These are phyloP conservation scores for Morpho helenor DNA, from an alignment of 2,888 invertebrate species.

Conservation along the genomic window DNA sequence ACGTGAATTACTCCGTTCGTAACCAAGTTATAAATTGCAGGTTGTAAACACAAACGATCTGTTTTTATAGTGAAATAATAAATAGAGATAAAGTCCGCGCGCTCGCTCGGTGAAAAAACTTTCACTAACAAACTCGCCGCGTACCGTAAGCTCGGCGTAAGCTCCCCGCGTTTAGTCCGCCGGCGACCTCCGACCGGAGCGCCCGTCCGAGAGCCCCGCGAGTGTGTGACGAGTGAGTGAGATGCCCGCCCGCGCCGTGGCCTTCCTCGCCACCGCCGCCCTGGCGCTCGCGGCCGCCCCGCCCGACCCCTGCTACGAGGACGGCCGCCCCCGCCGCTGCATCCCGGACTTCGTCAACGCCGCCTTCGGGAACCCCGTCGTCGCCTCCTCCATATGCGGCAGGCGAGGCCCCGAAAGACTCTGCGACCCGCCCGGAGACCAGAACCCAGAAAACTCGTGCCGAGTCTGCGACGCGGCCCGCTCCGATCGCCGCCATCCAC, in stretches of 20 bases:
- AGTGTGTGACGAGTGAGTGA: conserved; percentile 56
- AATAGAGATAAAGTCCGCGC: conserved; percentile 25
- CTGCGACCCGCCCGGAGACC: conserved; percentile 82
- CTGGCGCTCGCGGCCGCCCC: conserved; percentile 82
- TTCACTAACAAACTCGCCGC: conserved; percentile 46
- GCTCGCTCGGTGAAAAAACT: conserved; percentile 38
- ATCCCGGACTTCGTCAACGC: conserved; percentile 99
- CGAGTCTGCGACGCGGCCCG: conserved; percentile 92
- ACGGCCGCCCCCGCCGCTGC: conserved; percentile 91
- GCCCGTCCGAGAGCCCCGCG: conserved; percentile 48
- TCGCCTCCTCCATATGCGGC: conserved; percentile 95
- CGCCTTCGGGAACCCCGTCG: conserved; percentile 94
- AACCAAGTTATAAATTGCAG: conserved; percentile 1
- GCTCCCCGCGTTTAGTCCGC: conserved; percentile 55
- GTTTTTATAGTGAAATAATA: conserved; percentile 25
- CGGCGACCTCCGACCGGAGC: conserved; percentile 59
- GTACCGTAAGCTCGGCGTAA: conserved; percentile 41
- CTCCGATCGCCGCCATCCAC: conserved; percentile 86
- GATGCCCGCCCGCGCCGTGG: conserved; percentile 63
- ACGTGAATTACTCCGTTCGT: background rate
- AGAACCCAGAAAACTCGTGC: conserved; percentile 77
- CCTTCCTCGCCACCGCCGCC: conserved; percentile 77
- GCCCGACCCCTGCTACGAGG: conserved; percentile 93
- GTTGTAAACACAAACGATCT: conserved; percentile 15
- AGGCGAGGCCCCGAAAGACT: conserved; percentile 86